Base-by-base conservation (phyloP, 2,888 invertebrate genomes). In the Scaptomyza cyrtandrae region DNA sequence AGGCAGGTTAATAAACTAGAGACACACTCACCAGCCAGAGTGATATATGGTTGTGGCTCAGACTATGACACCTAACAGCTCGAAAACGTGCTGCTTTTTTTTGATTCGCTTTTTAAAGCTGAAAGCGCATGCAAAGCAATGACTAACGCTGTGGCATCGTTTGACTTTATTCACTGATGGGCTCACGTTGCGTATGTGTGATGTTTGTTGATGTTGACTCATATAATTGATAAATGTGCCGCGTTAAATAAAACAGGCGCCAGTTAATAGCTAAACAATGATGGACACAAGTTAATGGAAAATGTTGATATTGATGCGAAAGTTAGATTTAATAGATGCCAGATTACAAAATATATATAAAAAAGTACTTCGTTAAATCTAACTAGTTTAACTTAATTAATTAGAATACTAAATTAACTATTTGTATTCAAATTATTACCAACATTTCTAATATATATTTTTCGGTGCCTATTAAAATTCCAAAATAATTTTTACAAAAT, bases 31-130 rank as follows among this genome's bases (percentile, higher is more conserved):
- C 68, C 68, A 61, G 69, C 49, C 43, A 62, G 16, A 75, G 80
- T 83, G 83, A 83, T 83, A 85, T 83, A 83, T 83, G 83, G 55
- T 75, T 75, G 64, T 82, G 80, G 82, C 85, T 69, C 67, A 80
- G 72, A 67, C 75, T 78, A 55, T 73, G 83, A 86, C 80, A 86
- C 73, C 83, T 78, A 75, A 86, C 83, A 86, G 83, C 72, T 75
- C 41, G 62, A 64, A 66, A 79, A 56, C 71, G 72, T 73, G 79
- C 75, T 77, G 80, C 55, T 71, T 81, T 79, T 79, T 79, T 59
- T 58, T 16, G 56, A 14, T 62, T 57, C 19, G 7, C 62, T 75
- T 39, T 66, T 45, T n/a, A n/a, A 45, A 35, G 37, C 41, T 49
- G 44, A 46, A 53, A 61, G 56, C 50, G 61, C 68, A 57, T 75